These are phyloP conservation scores for Anthophora plumipes DNA, from an alignment of 2,888 invertebrate genomes.

Conservation along the genomic window DNA sequence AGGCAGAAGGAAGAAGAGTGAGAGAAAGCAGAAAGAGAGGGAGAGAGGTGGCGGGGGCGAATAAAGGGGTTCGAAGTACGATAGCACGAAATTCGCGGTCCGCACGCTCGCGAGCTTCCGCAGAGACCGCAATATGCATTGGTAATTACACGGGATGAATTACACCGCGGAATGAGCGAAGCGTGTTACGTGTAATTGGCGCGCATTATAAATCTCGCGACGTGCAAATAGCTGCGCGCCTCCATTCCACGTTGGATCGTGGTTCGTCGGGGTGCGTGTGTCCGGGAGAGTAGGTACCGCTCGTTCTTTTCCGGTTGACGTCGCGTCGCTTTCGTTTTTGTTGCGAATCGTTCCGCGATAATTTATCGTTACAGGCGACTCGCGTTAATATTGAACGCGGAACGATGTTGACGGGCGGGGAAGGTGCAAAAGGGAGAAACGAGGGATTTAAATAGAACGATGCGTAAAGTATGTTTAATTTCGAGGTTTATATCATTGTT, in stretches of 20 bases:
- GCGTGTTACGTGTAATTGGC: constrained; percentile 82
- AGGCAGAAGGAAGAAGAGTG: too few species aligned
- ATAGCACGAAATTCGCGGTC: constrained; percentile 75
- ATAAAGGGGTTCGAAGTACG: constrained; percentile 57
- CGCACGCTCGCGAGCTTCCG: constrained; percentile 72
- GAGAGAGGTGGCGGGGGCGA: constrained; percentile 22
- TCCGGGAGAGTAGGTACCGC: not conserved
- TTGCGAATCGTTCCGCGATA: constrained; percentile 7
- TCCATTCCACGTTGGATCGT: not conserved
- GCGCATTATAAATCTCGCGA: constrained; percentile 80
- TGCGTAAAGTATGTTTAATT: not conserved
- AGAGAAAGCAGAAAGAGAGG: too few species aligned
- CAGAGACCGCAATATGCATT: constrained; percentile 79
- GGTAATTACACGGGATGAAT: constrained; percentile 81
- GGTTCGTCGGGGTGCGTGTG: not conserved
- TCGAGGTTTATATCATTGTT: not conserved
- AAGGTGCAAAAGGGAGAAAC: not conserved
- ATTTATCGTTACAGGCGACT: not conserved
- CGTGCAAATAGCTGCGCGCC: constrained; percentile 75
- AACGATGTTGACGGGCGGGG: too few species aligned
- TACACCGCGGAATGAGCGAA: constrained; percentile 80
- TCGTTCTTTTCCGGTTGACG: not conserved
- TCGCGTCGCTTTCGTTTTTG: constrained; percentile 6
- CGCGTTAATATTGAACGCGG: not conserved
- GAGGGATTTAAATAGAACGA: not conserved